Percentiles rank a stretch among this genome's conserved stretches.
Evolutionary conservation across 2,113 vertebrate genomes (phyloP).

Genomic region (Crotalus horridus): DNA sequence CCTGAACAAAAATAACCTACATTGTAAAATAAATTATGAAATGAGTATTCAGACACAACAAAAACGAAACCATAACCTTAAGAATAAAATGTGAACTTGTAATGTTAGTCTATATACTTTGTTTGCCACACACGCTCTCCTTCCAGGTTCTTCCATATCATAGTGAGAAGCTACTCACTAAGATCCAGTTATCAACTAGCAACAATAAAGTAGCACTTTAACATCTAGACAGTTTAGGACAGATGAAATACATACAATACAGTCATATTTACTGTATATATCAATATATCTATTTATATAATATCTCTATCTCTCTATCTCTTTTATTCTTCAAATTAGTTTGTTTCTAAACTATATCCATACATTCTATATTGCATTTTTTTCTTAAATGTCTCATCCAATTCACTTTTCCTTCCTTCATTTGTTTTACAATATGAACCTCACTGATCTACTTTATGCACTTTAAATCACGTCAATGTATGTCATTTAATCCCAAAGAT

Average conservation of each 20-base stretch:
- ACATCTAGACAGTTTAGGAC: constrained; percentile 17
- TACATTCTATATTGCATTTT: background rate
- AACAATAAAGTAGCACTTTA: constrained; percentile 13
- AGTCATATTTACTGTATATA: background rate
- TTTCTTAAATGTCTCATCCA: background rate
- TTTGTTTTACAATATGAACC: background rate
- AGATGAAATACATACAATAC: constrained; percentile 3
- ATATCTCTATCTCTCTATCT: background rate
- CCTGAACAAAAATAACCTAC: background rate
- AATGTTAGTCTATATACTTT: background rate
- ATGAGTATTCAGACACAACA: background rate
- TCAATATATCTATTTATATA: background rate
- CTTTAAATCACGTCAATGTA: background rate
- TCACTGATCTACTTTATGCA: background rate
- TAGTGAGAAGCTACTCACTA: constrained; percentile 15
- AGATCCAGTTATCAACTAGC: constrained; percentile 21
- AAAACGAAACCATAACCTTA: background rate
- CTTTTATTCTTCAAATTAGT: background rate
- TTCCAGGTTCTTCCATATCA: fast-evolving
- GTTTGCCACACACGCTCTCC: background rate
- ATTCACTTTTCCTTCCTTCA: background rate
- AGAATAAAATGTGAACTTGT: background rate
- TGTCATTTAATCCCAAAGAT: background rate
- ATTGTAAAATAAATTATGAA: background rate
- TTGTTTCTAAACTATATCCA: background rate